phyloP scores from a whole-genome alignment of 2,797 vertebrate species.

The Acipenser transmontanus region DNA sequence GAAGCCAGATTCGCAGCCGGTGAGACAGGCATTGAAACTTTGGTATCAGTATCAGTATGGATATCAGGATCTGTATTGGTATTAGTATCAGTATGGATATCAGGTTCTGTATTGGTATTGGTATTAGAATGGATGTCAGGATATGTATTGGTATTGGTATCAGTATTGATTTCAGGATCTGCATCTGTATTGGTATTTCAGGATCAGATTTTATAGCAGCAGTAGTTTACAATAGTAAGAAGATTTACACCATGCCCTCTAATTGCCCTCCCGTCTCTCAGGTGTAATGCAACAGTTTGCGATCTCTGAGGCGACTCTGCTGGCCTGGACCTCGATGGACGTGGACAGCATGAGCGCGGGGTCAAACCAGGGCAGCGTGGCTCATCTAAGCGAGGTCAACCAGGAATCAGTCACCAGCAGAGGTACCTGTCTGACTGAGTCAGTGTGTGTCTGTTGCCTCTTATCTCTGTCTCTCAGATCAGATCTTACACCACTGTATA shows the following conservation, averaged over 20 bases:
- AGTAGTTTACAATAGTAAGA: too few relatives aligned
- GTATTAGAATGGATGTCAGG: background rate
- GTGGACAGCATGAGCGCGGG: conserved; percentile 88
- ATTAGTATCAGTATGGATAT: background rate
- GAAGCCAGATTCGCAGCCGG: conserved; percentile 94
- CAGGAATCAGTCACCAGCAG: conserved; percentile 82
- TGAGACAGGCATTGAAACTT: conserved; percentile 32
- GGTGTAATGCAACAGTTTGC: conserved; percentile 96
- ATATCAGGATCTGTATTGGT: background rate
- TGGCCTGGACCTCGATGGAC: conserved; percentile 97
- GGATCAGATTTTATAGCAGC: too few relatives aligned
- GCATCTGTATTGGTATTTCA: background rate
- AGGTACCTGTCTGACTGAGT: conserved; percentile 37
- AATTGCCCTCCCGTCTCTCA: conserved; percentile 33
- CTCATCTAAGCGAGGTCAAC: conserved; percentile 82
- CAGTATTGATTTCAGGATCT: too few relatives aligned
- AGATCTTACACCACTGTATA: too few relatives aligned
- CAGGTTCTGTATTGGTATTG: background rate
- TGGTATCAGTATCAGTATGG: background rate
- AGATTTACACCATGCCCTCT: background rate
- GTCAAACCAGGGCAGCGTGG: conserved; percentile 86
- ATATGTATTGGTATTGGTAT: background rate
- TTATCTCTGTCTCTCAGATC: too few relatives aligned
- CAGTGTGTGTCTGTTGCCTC: too few relatives aligned
- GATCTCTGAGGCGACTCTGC: conserved; percentile 89